Evolutionary conservation across 2,113 vertebrate genomes (phyloP), one percentile per base, ranked within the genome.

Genomic region (Ciconia stormi): DNA sequence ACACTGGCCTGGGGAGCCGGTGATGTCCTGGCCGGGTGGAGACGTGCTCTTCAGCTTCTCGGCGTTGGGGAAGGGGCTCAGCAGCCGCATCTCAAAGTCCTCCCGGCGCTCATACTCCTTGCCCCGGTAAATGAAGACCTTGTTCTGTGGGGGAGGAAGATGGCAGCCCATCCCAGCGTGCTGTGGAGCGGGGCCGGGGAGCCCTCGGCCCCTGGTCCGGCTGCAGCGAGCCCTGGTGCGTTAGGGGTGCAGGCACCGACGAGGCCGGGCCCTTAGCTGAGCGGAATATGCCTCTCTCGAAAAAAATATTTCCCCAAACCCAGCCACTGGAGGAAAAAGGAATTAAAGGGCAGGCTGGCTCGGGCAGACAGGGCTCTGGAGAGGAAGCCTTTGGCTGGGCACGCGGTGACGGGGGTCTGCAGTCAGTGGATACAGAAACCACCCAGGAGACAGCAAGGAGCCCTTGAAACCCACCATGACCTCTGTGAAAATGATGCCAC

Each of bases 121-220:
- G 59, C 97, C 97, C 7, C 97, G 97, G 72, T 98, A 95, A 71
- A 98, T 98, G 93, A 98, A 98, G 82, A 97, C 42, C 52, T 96
- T 98, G 92, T 98, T 98, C 97, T 98, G 95, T 2, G 16, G 22
- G 62, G 67, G 14, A n/a, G 23, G 62, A 36, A 50, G 74, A 26
- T 8, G 26, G 10, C 40, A 62, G 78, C 30, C 40, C 2, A 6
- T 65, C 38, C 49, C 87, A 47, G 71, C 7, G 2, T 1, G 2
- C 47, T 23, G 49, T 1, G 1, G 38, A 49, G 81, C 0, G 0
- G 42, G 47, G 47, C 27, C 0, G 0, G 52, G 7, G 5, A 61
- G 32, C 8, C 44, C 52, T 17, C 0, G 3, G 26, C 25, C 44
- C 47, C 6, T 8, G 52, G 27, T 36, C 9, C 4, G 3, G 27